Conservation (phyloP, 2,797 vertebrate species). For the Squalus acanthias region DNA sequence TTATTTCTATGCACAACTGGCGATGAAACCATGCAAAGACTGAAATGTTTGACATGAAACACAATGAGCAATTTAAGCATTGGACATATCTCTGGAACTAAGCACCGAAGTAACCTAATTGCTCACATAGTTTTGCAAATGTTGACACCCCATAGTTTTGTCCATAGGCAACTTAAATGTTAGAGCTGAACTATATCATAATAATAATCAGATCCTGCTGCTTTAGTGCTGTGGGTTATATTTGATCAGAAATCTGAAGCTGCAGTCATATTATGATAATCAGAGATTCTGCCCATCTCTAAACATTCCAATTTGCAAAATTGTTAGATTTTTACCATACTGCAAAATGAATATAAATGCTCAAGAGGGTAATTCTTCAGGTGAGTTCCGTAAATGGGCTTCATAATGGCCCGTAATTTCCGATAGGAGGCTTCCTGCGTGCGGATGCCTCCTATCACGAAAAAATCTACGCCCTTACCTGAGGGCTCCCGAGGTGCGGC, state of each 20-base stretch:
- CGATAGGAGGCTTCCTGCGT: too few species aligned
- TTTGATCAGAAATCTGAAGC: not conserved
- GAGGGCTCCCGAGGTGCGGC: too few species aligned
- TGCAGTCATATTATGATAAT: not conserved
- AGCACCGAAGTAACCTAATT: not conserved
- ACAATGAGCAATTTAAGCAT: conserved; percentile 19
- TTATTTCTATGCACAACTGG: conserved; percentile 11
- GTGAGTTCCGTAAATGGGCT: not conserved
- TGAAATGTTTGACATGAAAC: conserved; percentile 10
- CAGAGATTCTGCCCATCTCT: not conserved
- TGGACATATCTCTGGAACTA: not conserved
- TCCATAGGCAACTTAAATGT: not conserved
- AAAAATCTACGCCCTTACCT: too few species aligned
- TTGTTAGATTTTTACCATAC: not conserved
- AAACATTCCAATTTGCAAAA: not conserved
- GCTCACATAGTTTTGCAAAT: not conserved
- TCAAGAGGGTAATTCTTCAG: not conserved
- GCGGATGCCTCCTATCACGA: too few species aligned
- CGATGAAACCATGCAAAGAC: conserved; percentile 22
- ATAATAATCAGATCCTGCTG: not conserved
- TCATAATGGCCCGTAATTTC: not conserved
- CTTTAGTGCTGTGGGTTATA: not conserved
- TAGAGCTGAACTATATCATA: not conserved
- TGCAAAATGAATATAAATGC: not conserved
- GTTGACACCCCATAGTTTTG: not conserved